A percentile compares a stretch with the other conserved stretches of the same genome.
Evolutionary conservation across 2,113 vertebrate genomes (phyloP).

Genomic region (Pyxicephalus adspersus): DNA sequence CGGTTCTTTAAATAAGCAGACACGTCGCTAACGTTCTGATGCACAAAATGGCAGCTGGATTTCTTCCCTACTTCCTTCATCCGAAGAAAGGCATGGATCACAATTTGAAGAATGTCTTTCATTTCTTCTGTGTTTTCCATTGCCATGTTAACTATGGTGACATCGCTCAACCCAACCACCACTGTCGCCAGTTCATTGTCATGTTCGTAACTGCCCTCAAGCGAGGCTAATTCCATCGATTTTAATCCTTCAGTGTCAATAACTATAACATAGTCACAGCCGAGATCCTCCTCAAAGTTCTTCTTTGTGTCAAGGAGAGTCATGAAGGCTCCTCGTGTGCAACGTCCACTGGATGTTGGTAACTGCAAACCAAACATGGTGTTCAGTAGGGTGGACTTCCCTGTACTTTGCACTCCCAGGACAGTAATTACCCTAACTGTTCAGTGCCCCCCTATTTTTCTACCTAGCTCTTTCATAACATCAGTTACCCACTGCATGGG

Average conservation of each 20-base stretch:
- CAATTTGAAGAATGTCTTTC: conserved; percentile 70
- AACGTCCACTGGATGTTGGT: conserved; percentile 63
- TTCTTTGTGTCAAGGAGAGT: conserved; percentile 67
- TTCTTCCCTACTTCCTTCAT: conserved; percentile 69
- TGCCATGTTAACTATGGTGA: conserved; percentile 74
- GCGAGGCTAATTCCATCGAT: conserved; percentile 50
- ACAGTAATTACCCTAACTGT: conserved; percentile 67
- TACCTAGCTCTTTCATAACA: conserved; percentile 66
- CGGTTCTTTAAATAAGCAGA: conserved; percentile 70
- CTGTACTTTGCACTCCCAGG: conserved; percentile 65
- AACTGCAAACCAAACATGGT: conserved; percentile 80
- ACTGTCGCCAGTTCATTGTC: conserved; percentile 70
- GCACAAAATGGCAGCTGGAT: conserved; percentile 75
- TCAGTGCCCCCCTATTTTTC: conserved; percentile 63
- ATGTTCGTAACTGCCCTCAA: conserved; percentile 56
- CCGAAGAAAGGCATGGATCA: conserved; percentile 76
- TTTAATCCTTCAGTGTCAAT: conserved; percentile 71
- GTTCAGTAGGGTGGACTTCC: conserved; percentile 79
- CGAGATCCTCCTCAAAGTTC: conserved; percentile 69
- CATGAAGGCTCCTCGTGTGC: conserved; percentile 73
- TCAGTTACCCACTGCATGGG: conserved; percentile 77
- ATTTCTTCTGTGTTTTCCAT: conserved; percentile 61
- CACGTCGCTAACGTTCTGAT: conserved; percentile 75
- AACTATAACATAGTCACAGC: conserved; percentile 77
- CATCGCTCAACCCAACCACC: conserved; percentile 75